A percentile compares a stretch with the other conserved stretches of the same genome.
These are phyloP conservation scores for Thunnus maccoyii DNA, from an alignment of 2,113 vertebrate species.

Conservation along the genomic window DNA sequence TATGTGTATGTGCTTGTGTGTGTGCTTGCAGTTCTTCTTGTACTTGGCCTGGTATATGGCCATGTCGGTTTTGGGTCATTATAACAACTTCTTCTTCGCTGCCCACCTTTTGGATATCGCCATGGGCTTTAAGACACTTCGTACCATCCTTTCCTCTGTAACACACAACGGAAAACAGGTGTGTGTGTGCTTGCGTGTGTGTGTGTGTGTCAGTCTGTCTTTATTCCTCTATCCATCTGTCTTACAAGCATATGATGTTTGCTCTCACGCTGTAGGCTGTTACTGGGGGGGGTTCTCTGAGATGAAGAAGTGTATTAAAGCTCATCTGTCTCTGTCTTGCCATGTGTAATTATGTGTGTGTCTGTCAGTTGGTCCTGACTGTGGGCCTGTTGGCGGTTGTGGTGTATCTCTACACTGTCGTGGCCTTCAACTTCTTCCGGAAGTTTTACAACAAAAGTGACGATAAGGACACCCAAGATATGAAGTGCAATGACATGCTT, in stretches of 20 bases:
- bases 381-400: constrained; percentile 96
- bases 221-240: constrained; percentile 31
- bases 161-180: constrained; percentile 84
- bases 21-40: constrained; percentile 74
- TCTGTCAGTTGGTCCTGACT: constrained; percentile 90
- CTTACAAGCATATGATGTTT: constrained; percentile 42
- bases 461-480: constrained; percentile 89
- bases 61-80: constrained; percentile 80
- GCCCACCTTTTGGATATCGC: constrained; percentile 82
- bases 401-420: constrained; percentile 96
- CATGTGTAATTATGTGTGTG: constrained; percentile 46
- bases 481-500: constrained; percentile 98
- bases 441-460: constrained; percentile 96
- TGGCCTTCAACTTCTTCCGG: constrained; percentile 97
- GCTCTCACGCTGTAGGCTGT: constrained; percentile 31
- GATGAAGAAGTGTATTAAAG: constrained; percentile 32
- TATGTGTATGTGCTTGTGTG: constrained; percentile 36
- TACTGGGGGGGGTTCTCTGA: constrained; percentile 34
- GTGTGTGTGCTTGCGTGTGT: constrained; percentile 9
- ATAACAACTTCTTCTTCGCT: constrained; percentile 84
- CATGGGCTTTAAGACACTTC: constrained; percentile 82
- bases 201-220: background rate
- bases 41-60: constrained; percentile 80
- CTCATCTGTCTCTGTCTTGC: constrained; percentile 43
- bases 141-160: constrained; percentile 81